phyloP scores from a whole-genome alignment of 2,888 invertebrate species.

The Lasioglossum figueresi region DNA sequence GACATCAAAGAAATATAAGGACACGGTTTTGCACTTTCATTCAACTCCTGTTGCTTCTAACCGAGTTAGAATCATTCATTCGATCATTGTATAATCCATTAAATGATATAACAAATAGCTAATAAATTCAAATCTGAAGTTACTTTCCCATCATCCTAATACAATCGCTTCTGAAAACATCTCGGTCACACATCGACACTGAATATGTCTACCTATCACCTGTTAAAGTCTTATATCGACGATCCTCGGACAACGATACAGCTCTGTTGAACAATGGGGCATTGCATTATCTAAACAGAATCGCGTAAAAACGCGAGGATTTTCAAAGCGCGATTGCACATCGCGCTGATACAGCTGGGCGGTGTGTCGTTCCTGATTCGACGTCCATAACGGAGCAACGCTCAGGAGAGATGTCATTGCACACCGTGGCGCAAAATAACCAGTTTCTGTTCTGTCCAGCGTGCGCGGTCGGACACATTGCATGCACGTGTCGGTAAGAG shows the following conservation, averaged over 20 bases:
- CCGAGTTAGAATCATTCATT: neutral
- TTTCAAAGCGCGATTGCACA: conserved; percentile 22
- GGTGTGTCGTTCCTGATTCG: conserved; percentile 25
- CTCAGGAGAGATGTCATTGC: conserved; percentile 65
- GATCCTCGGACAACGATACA: conserved; percentile 1
- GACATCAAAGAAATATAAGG: neutral
- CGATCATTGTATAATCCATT: neutral
- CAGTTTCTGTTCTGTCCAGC: conserved; percentile 26
- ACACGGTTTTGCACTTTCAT: neutral
- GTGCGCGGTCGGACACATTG: conserved; percentile 53
- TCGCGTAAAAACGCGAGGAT: conserved; percentile 24
- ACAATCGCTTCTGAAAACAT: neutral
- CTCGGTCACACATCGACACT: neutral
- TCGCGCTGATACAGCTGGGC: conserved; percentile 20
- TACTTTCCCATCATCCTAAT: neutral
- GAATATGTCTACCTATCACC: neutral
- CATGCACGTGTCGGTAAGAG: conserved; percentile 76
- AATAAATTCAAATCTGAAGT: neutral
- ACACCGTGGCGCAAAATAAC: conserved; percentile 49
- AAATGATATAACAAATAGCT: neutral
- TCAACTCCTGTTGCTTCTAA: too few relatives aligned
- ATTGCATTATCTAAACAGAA: conserved; percentile 37
- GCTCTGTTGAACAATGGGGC: conserved; percentile 30
- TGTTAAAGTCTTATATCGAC: neutral
- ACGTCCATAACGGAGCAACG: conserved; percentile 44